Conservation (phyloP, 2,113 vertebrate genomes). For the Galemys pyrenaicus region DNA sequence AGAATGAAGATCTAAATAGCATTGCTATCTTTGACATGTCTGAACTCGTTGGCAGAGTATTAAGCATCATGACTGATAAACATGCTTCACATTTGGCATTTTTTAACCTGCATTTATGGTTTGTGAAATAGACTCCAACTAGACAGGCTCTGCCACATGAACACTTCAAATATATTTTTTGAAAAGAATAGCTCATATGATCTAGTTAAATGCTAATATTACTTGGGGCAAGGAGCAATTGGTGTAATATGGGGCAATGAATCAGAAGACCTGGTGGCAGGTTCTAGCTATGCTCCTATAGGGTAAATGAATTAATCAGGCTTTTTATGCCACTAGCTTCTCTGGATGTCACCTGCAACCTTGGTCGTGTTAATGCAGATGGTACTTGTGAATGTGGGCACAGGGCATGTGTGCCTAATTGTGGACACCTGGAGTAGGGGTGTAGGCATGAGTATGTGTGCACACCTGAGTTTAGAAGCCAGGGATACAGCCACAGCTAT, state of each 20-base stretch:
- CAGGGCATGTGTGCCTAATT: too few relatives aligned
- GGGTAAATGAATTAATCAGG: too few relatives aligned
- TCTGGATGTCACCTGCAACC: too few relatives aligned
- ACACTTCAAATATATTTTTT: slow-evolving; percentile 5
- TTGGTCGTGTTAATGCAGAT: too few relatives aligned
- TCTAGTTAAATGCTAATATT: neutral
- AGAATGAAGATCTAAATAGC: slow-evolving; percentile 4
- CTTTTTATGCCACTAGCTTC: too few relatives aligned
- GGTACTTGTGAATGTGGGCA: too few relatives aligned
- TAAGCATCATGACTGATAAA: neutral
- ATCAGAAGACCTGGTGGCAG: neutral
- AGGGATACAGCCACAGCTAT: too few relatives aligned
- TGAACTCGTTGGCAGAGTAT: slow-evolving; percentile 1
- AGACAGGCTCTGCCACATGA: neutral
- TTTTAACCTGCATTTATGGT: slow-evolving; percentile 28
- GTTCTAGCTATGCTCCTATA: neutral
- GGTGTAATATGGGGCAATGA: neutral
- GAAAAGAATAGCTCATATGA: neutral
- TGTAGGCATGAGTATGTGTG: too few relatives aligned
- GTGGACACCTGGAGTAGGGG: too few relatives aligned
- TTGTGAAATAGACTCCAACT: neutral
- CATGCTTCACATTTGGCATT: neutral
- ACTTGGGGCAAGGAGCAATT: neutral
- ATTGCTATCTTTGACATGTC: neutral
- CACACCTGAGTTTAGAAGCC: too few relatives aligned